Conservation (phyloP, 2,113 vertebrate genomes). For the Taxidea taxus region DNA sequence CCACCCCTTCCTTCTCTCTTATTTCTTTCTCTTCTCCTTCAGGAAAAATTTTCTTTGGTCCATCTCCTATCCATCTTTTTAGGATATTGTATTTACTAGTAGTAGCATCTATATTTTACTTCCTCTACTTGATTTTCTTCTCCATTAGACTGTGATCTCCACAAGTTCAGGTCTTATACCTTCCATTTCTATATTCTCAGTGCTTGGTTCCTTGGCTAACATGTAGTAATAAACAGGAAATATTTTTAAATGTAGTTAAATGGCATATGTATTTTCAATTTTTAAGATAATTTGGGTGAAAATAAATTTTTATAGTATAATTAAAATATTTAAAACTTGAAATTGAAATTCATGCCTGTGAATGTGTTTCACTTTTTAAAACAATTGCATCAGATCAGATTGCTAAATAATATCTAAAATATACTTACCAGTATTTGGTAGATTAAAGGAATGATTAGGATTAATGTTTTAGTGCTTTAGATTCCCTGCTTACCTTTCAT, state of each 20-base stretch:
- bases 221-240: background rate
- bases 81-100: background rate
- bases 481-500: background rate
- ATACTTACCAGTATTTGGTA: background rate
- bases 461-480: background rate
- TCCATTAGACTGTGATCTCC: background rate
- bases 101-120: background rate
- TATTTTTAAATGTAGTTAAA: background rate
- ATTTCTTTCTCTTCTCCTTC: background rate
- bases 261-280: background rate
- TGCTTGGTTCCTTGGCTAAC: background rate
- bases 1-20: background rate
- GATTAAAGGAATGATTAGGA: background rate
- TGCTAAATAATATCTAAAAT: background rate
- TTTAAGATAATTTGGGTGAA: background rate
- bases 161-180: background rate
- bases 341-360: background rate
- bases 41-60: background rate
- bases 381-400: background rate
- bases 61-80: background rate
- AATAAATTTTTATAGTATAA: background rate
- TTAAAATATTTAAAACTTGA: background rate
- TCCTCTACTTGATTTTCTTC: background rate
- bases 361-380: background rate
- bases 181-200: background rate